Conservation (phyloP, 2,888 invertebrate species). For the Ectropis crepuscularia region DNA sequence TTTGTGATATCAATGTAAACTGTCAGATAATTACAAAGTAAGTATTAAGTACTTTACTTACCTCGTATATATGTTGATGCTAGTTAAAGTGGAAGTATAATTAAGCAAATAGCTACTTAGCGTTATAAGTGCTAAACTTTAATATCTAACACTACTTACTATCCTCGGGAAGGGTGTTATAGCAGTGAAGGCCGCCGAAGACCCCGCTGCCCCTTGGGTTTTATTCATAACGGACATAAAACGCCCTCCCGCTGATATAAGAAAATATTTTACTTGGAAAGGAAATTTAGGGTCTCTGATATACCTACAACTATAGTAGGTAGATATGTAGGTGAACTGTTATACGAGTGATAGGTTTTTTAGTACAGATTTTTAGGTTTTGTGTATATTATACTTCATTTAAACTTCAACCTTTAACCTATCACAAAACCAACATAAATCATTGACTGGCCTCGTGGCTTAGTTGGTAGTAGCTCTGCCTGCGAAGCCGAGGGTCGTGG, state of each 20-base stretch:
- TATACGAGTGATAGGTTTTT: no score
- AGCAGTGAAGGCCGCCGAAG: conserved; percentile 42
- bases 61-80: no score
- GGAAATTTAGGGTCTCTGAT: conserved; percentile 34
- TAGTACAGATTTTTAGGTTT: no score
- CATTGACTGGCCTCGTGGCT: no score
- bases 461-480: no score
- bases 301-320: conserved; percentile 1
- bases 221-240: conserved; percentile 73
- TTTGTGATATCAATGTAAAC: no score
- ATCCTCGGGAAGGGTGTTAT: conserved; percentile 13
- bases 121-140: not conserved
- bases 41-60: no score
- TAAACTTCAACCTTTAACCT: no score
- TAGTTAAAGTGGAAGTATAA: not conserved
- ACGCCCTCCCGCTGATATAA: conserved; percentile 54
- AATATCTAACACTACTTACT: not conserved
- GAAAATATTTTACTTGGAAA: conserved; percentile 56
- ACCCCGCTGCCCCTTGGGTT: conserved; percentile 50
- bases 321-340: not conserved
- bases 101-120: not conserved
- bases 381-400: no score
- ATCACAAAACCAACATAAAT: no score
- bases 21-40: no score
- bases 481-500: no score